Evolutionary conservation across 2,113 vertebrate genomes (phyloP).

Genomic region (Haemorhous mexicanus): DNA sequence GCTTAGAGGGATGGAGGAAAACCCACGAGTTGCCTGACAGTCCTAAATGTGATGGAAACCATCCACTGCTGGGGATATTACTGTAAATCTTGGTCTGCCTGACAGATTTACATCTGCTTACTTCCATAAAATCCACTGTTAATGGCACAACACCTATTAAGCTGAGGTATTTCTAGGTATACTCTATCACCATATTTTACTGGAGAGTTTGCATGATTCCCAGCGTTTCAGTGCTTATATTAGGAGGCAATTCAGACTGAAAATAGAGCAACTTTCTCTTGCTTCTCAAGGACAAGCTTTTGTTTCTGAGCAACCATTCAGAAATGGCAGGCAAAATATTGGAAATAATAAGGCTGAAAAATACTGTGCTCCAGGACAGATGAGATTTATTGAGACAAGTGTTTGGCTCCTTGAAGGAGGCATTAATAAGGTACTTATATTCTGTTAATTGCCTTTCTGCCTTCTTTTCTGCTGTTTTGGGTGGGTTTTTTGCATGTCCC

Average conservation of each 20-base stretch:
- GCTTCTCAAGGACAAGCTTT: conserved; percentile 72
- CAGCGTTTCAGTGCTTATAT: conserved; percentile 65
- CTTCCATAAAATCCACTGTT: conserved; percentile 75
- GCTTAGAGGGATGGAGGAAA: conserved; percentile 54
- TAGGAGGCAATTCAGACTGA: conserved; percentile 50
- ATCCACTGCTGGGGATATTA: conserved; percentile 56
- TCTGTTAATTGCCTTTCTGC: not conserved
- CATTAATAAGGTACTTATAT: not conserved
- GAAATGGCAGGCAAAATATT: conserved; percentile 59
- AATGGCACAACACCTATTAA: conserved; percentile 79
- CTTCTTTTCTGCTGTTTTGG: not conserved
- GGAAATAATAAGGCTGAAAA: conserved; percentile 60
- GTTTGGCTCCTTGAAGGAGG: not conserved
- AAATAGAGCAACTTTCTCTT: conserved; percentile 70
- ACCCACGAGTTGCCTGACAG: conserved; percentile 37
- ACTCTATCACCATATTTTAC: conserved; percentile 74
- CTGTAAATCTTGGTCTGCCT: conserved; percentile 73
- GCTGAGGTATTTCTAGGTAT: conserved; percentile 71
- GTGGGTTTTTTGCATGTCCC: not conserved
- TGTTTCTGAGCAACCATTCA: conserved; percentile 45
- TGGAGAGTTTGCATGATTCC: conserved; percentile 73
- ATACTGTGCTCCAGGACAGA: not conserved
- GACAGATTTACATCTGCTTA: conserved; percentile 75
- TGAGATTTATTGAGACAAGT: not conserved
- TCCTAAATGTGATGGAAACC: conserved; percentile 73